These are phyloP conservation scores for Lasioglossum marginatum DNA, from an alignment of 2,888 invertebrate genomes.

Conservation along the genomic window DNA sequence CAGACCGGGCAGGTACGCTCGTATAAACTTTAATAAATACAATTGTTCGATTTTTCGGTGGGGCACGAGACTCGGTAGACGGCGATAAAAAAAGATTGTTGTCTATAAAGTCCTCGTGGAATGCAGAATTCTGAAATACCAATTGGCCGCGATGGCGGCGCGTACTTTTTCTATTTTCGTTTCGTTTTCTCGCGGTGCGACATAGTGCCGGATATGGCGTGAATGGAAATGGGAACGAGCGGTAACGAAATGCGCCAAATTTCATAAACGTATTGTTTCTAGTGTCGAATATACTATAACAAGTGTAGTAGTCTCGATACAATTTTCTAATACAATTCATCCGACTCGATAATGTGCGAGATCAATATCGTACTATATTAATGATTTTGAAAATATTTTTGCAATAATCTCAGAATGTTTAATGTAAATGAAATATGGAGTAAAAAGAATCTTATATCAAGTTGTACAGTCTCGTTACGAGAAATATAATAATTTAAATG, in stretches of 20 bases:
- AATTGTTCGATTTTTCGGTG: slow-evolving; percentile 46
- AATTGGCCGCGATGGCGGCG: background rate
- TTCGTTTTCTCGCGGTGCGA: background rate
- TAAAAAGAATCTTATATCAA: no score
- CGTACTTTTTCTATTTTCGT: background rate
- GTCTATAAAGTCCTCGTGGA: background rate
- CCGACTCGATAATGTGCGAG: background rate
- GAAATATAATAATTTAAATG: no score
- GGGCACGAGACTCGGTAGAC: background rate
- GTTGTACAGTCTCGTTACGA: no score
- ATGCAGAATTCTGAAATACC: background rate
- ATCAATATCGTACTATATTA: background rate
- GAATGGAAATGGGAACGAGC: background rate
- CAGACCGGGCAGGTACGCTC: slow-evolving; percentile 3
- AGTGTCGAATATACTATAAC: background rate
- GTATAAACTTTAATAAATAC: slow-evolving; percentile 59
- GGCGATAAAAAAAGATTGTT: background rate
- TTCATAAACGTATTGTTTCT: slow-evolving; percentile 18
- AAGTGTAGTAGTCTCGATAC: background rate
- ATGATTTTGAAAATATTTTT: background rate
- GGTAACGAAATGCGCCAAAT: background rate
- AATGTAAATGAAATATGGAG: no score
- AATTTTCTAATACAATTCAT: background rate
- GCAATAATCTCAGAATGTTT: background rate
- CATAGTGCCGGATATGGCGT: background rate